Evolutionary conservation across 2,113 vertebrate genomes (phyloP), one percentile per base, ranked within the genome.

Genomic region (Myotis davidii): DNA sequence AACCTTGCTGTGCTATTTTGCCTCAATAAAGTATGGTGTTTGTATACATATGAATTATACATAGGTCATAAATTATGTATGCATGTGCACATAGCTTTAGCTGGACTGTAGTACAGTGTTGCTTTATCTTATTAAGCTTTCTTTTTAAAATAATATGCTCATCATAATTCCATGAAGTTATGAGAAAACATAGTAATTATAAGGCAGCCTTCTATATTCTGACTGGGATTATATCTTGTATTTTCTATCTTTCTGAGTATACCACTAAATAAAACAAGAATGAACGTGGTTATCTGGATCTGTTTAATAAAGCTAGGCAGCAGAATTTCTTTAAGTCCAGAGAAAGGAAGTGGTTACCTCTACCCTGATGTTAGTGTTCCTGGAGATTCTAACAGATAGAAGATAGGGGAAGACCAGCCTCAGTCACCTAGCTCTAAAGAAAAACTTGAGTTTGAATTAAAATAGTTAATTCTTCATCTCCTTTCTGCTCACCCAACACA

Each of bases 11-110:
- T 94, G 96, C 65, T 61, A 48, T 82, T 42, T 87, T 96, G 95
- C 52, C 86, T 92, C 82, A 92, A 69, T 93, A 67, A 72, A 96
- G 83, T 69, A 27, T 95, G 48, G 52, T 81, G 54, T 96, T 89
- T 97, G 59, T 84, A 94, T 64, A 92, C 65, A 89, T 85, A 96
- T 88, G 86, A 92, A 96, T 91, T 97, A 97, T 90, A 92, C 45
- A 96, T 37, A 56, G 17, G 82, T 84, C 52, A 96, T 94, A 92
- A 88, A 96, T 91, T 93, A 95, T 91, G 79, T 94, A 94, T 89
- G 83, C 65, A 48, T 87, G 91, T 95, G 67, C 96, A 96, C 74
- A 94, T 93, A 87, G 73, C 73, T 95, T 95, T 78, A 90, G 21
- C 34, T 67, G 73, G 45, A 77, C 79, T 95, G 59, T 2, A 94